These are phyloP conservation scores for Porites lobata DNA, from an alignment of 92 coral and sea anemone species.

Conservation along the genomic window DNA sequence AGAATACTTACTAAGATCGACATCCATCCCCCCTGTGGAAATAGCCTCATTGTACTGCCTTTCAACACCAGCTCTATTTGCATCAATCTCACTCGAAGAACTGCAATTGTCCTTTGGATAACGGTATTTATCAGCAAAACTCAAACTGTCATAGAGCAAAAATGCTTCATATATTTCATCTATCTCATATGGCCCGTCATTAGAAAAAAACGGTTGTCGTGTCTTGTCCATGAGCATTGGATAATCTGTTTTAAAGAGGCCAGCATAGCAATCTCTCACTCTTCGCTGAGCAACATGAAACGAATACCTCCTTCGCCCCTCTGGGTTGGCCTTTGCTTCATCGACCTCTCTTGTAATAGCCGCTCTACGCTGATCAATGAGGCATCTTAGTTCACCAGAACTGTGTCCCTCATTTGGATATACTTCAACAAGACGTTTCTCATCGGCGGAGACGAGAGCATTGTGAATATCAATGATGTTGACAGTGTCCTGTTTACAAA, in stretches of 20 bases:
- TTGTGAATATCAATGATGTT: background rate
- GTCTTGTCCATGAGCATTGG: background rate
- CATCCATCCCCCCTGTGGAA: too few species aligned
- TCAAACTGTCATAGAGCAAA: too few species aligned
- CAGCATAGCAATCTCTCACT: constrained; percentile 34
- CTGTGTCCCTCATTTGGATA: background rate
- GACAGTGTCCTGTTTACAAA: background rate
- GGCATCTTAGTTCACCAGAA: background rate
- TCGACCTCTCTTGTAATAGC: background rate
- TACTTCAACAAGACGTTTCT: background rate
- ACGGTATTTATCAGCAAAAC: too few species aligned
- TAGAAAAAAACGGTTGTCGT: too few species aligned
- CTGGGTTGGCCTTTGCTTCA: background rate
- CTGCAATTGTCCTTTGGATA: too few species aligned
- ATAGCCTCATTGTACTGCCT: too few species aligned
- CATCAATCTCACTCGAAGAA: too few species aligned
- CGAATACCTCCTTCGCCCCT: background rate
- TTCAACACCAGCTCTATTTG: too few species aligned
- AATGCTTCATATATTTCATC: too few species aligned
- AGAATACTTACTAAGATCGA: background rate
- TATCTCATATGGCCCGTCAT: too few species aligned
- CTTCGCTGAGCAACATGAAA: constrained; percentile 29
- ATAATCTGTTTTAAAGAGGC: background rate
- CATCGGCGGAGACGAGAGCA: background rate
- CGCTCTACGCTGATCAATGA: constrained; percentile 6